Base-by-base conservation (phyloP, 2,113 vertebrate species). In the Butorides virescens region DNA sequence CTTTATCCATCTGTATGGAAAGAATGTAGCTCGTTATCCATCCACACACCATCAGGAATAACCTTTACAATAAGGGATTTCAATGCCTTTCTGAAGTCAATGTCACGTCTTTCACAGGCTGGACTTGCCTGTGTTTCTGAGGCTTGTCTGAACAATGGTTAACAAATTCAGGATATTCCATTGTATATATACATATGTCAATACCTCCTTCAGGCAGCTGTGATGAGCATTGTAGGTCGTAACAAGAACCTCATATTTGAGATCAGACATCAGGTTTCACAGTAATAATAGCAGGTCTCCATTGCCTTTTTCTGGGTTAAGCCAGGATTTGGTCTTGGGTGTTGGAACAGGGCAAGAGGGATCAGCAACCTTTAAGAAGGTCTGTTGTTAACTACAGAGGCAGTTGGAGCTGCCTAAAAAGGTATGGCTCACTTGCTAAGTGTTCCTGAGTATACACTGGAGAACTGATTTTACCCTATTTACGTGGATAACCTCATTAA, bases 261-360 rank as follows among this genome's bases (percentile, higher is more conserved):
- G 63, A 86, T 86, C 50, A 92, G 30, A 42, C 27, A 25, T 29
- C 23, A 68, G 8, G 8, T 86, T 94, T 93, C 50, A 73, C 25
- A 65, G 53, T 30, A 77, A n/a, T 65, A 80, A 73, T 71, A 63
- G 23, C 19, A 77, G 25, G 36, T 70, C 44, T 67, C 32, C 46
- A 63, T 34, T 91, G 72, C 66, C 25, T 88, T 95, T 79, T 95
- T 95, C 72, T 86, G 32, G 65, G n/a, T 95, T 77, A 91, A 91
- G 47, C 49, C 47, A 63, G 68, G 77, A 66, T 92, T 91, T 92
- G 47, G 29, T 81, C 36, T 30, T 84, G 34, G 18, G 13, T 83
- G 20, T 44, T 70, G 53, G 58, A 88, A 80, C 7, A 46, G 11
- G 11, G 9, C 63, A 74, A 70, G 46, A 92, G 13, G 67, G 25